Evolutionary conservation across 1,140 invertebrate genomes (phyloP), one percentile per base, ranked within the genome.

Genomic region (Manduca sexta): DNA sequence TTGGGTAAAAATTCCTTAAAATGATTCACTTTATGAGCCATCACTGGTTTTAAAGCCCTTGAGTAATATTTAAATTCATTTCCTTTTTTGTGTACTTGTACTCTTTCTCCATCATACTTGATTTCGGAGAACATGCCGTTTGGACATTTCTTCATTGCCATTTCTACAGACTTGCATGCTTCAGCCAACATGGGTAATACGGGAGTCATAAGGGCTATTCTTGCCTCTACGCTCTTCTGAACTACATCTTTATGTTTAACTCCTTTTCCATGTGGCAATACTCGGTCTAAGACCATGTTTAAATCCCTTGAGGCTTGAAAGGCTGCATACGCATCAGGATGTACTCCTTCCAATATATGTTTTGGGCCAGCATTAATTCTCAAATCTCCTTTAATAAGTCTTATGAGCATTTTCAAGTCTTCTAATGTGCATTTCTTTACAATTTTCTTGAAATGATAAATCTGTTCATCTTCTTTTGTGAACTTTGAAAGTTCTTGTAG

Each of bases 51-150:
- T 3, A 98, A 80, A 66, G 94, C 94, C 46, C 97, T 88, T 21
- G 95, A 97, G 72, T 92, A 98, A 78, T 96, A 98, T 82, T 93
- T 94, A 69, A 97, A 98, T 33, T 94, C 91, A 21, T 84, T 86
- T 4, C 92, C 95, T 48, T 91, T 87, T 81, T 97, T 97, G 69
- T 98, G 96, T 3, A 97, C 89, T 84, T 97, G 93, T 10, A 97
- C 94, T 45, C 95, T 86, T 84, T 98, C 97, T 0, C 97, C 97
- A 74, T 98, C 96, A 86, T 97, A 98, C 84, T 98, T 98, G 2
- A 97, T 93, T 86, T 98, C 96, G 6, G 96, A 93, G 63, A 93
- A 93, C 89, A 98, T 93, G 2, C 96, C 96, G 59, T 93, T 90
- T 0, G 95, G 95, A 86, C 94, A 97, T 82, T 96, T 97, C 69